Base-by-base conservation (phyloP, 2,888 invertebrate species). In the Cephonodes hylas region DNA sequence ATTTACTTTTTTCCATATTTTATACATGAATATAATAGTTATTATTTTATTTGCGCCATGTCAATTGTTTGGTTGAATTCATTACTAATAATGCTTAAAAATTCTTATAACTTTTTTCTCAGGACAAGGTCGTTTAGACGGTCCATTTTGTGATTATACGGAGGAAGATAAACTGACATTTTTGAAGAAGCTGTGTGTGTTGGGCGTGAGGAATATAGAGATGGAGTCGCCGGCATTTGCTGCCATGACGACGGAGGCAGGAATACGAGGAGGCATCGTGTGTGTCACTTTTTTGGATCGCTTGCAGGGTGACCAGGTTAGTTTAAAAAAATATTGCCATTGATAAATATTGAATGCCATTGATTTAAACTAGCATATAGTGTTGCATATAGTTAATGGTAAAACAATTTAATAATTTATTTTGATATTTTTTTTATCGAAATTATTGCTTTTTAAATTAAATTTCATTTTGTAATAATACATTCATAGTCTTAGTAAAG, bases 161-260 rank as follows among this genome's bases (percentile, higher is more conserved):
- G 93, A 93, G 42, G 81, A 85, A 0, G 95, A 96, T 4, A 96
- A 96, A 78, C 83, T 94, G 77, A 74, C 81, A 0, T 97, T 94
- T 73, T 81, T 97, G 10, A 76, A 84, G 0, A 82, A 84, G 23
- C 82, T 95, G 2, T 76, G 88, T 7, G 74, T 82, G 0, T 74
- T 89, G 42, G 96, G 95, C 0, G 94, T 97, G 0, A 91, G 90
- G 46, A 97, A 97, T 76, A 96, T 97, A 59, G 97, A 97, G 82
- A 96, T 96, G 96, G 97, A 97, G 80, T 94, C 95, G 0, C 93
- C 95, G 0, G 95, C 95, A 42, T 96, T 96, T 73, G 93, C 96
- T 0, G 95, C 96, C 0, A 79, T 95, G 58, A 95, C 95, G 4
- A 86, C 93, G 56, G 93, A 94, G 66, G 94, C 95, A 0, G 95